Evolutionary conservation across 2,888 invertebrate species (phyloP).

Genomic region (Anthophora plumipes): DNA sequence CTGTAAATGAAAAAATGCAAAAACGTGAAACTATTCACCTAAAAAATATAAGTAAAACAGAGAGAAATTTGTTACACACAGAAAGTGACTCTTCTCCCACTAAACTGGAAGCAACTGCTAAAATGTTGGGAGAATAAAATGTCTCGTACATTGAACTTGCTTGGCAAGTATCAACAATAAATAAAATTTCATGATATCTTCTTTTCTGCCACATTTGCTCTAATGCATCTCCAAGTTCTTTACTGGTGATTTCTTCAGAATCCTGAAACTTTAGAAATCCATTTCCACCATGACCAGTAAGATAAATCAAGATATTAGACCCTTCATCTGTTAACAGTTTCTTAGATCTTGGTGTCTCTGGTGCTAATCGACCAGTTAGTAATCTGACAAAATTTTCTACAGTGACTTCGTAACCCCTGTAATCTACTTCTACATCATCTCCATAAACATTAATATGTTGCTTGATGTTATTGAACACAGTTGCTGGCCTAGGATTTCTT

Average conservation of each 20-base stretch:
- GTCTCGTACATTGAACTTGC: slow-evolving; percentile 99
- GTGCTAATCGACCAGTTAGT: slow-evolving; percentile 96
- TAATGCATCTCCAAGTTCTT: slow-evolving; percentile 98
- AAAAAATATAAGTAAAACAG: not conserved
- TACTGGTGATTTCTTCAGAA: slow-evolving; percentile 99
- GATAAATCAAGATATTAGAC: slow-evolving; percentile 97
- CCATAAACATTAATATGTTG: slow-evolving; percentile 99
- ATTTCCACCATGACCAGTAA: slow-evolving; percentile 99
- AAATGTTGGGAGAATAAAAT: slow-evolving; percentile 98
- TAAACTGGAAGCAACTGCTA: slow-evolving; percentile 98
- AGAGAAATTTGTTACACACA: slow-evolving; percentile 86
- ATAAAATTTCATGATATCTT: slow-evolving; percentile 99
- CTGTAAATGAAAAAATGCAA: slow-evolving; percentile 87
- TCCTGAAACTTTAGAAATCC: slow-evolving; percentile 99
- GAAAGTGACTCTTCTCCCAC: slow-evolving; percentile 99
- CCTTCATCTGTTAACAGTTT: slow-evolving; percentile 97
- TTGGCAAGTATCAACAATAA: slow-evolving; percentile 99
- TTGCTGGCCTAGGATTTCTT: slow-evolving; percentile 98
- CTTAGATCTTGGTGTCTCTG: slow-evolving; percentile 97
- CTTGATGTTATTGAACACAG: slow-evolving; percentile 98
- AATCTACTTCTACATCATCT: slow-evolving; percentile 99
- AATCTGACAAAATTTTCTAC: slow-evolving; percentile 99
- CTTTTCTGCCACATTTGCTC: slow-evolving; percentile 99
- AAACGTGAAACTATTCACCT: slow-evolving; percentile 4
- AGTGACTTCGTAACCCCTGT: slow-evolving; percentile 97